Base-by-base conservation (phyloP, 2,888 invertebrate genomes). In the Zeuzera pyrina region DNA sequence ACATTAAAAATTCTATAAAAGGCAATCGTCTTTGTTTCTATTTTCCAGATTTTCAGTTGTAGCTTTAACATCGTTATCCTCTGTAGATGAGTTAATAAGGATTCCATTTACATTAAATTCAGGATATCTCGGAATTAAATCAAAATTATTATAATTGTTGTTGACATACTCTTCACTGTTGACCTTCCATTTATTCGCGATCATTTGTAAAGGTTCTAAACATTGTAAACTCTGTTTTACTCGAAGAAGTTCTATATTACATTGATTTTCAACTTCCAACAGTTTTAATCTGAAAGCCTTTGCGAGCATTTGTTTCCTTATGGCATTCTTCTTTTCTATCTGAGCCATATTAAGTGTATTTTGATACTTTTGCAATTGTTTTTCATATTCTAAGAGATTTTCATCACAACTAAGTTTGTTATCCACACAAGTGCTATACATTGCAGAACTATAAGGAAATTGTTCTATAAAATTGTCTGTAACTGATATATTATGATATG, bases 191-290 rank as follows among this genome's bases (percentile, higher is more conserved):
- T 76, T 72, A 36, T 49, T 67, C 8, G 67, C 72, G 13, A 79
- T 77, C 43, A 73, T 63, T 49, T 77, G 62, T 30, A 83, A 50
- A 1, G 83, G 81, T 38, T 78, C 73, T 33, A 83, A 48, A 38
- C 77, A 81, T 43, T 79, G 76, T n/a, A 81, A 44, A 35, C 71
- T 81, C 52, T 83, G 83, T 38, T 83, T 79, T 11, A 81, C 71
- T 12, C 78, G 60, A 27, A 81, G 54, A 22, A 83, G 40, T 41
- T 83, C 81, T 38, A 79, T 70, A 38, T 81, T 83, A 40, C 81
- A 81, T 51, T 83, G 81, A 41, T 83, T 83, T 57, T 84, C 83
- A 12, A 83, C 69, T 52, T 81, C 83, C 39, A 81, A 45, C 25
- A 81, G 56, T 42, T 79, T 84, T 5, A 83, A 42, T 36, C 63